These are phyloP conservation scores for Benitochromis conjunctus DNA, from an alignment of 2,113 vertebrate species.

Conservation along the genomic window DNA sequence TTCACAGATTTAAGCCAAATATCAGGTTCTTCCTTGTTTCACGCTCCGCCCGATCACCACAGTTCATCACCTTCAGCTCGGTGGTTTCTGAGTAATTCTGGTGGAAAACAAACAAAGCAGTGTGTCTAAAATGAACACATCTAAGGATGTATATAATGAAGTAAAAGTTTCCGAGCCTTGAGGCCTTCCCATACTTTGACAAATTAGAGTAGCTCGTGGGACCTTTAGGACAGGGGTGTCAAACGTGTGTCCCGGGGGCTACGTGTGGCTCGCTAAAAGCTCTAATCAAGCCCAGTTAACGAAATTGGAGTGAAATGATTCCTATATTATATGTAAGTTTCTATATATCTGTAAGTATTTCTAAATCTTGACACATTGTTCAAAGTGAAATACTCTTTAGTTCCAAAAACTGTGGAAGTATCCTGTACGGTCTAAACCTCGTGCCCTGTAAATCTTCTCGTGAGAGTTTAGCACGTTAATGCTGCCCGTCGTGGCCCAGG, in stretches of 20 bases:
- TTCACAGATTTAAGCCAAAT: neutral
- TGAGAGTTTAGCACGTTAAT: neutral
- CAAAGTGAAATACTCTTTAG: neutral
- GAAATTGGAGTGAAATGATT: neutral
- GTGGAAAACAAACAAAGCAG: too few species aligned
- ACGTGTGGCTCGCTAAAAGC: neutral
- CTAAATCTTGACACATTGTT: neutral
- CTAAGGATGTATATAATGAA: neutral
- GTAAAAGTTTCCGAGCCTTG: fast-evolving
- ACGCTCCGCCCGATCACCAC: neutral
- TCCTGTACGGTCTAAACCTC: neutral
- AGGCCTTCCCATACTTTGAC: neutral
- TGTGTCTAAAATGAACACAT: neutral
- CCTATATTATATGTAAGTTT: neutral
- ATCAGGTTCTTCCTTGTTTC: neutral
- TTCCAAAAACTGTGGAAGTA: neutral
- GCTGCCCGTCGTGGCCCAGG: neutral
- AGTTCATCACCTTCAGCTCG: too few species aligned
- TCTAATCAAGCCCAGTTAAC: neutral
- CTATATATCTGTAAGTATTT: neutral
- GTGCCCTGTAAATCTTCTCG: neutral
- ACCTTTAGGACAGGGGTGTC: neutral
- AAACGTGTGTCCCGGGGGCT: neutral
- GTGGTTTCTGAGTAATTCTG: too few species aligned
- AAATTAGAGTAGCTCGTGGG: neutral